These are phyloP conservation scores for Teleogryllus occipitalis DNA, from an alignment of 1,140 invertebrate genomes.

Conservation along the genomic window DNA sequence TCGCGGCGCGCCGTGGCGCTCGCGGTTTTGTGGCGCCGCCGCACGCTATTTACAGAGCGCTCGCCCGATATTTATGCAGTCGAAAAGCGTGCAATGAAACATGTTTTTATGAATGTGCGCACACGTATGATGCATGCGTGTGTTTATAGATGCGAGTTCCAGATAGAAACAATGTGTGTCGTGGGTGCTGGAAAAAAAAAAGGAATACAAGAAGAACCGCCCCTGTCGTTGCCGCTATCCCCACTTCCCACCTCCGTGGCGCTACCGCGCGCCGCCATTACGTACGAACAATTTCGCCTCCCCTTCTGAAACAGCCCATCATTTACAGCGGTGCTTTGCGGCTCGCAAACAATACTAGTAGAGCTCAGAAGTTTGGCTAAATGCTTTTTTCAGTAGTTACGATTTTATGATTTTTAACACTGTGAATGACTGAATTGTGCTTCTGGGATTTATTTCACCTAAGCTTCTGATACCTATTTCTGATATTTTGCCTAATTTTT, in stretches of 20 bases:
- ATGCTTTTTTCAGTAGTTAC: too few species aligned
- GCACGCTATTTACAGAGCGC: not conserved
- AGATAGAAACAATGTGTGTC: not conserved
- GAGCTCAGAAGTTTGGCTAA: too few species aligned
- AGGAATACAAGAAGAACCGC: not conserved
- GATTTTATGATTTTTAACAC: too few species aligned
- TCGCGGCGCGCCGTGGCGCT: not conserved
- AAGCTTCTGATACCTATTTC: too few species aligned
- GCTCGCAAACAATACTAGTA: not conserved
- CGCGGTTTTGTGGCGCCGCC: not conserved
- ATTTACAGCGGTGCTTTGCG: not conserved
- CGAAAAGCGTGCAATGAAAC: not conserved
- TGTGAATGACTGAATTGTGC: too few species aligned
- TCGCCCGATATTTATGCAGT: not conserved
- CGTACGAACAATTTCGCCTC: not conserved
- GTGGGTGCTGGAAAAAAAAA: not conserved
- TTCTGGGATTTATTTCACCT: too few species aligned
- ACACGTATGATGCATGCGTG: not conserved
- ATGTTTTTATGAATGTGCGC: slow-evolving; percentile 4
- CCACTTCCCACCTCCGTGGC: not conserved
- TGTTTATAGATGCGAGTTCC: not conserved
- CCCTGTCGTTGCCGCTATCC: not conserved
- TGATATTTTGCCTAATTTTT: too few species aligned
- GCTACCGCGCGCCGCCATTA: not conserved
- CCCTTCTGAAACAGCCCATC: not conserved